phyloP scores from a whole-genome alignment of 2,113 vertebrate species.

The Gadus macrocephalus region DNA sequence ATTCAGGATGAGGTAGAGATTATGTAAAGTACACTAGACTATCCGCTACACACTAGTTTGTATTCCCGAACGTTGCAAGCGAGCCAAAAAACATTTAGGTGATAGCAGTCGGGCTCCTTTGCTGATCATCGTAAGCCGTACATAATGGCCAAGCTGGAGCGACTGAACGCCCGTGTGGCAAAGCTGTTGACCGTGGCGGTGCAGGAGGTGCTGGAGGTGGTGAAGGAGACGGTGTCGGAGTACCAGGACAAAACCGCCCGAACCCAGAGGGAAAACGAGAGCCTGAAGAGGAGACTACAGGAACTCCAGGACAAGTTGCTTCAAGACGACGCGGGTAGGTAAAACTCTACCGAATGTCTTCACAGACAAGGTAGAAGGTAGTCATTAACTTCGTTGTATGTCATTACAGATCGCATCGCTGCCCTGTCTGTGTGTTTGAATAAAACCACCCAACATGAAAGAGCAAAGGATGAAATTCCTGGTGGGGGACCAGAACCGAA shows the following conservation, averaged over 20 bases:
- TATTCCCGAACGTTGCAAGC: constrained; percentile 17
- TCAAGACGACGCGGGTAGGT: constrained; percentile 43
- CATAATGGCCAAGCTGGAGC: constrained; percentile 65
- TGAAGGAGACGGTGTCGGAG: constrained; percentile 57
- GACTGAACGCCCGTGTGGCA: constrained; percentile 60
- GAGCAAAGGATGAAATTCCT: background rate
- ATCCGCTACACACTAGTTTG: too few relatives aligned
- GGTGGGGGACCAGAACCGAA: background rate
- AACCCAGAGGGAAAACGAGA: constrained; percentile 64
- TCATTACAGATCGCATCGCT: background rate
- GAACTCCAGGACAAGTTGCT: constrained; percentile 54
- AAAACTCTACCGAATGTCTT: background rate
- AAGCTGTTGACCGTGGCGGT: constrained; percentile 61
- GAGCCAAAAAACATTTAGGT: too few relatives aligned
- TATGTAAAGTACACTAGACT: too few relatives aligned
- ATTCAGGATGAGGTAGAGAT: too few relatives aligned
- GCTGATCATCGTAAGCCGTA: too few relatives aligned
- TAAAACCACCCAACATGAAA: background rate
- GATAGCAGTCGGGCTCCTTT: too few relatives aligned
- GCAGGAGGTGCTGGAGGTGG: constrained; percentile 66
- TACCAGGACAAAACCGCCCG: constrained; percentile 48
- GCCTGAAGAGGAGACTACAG: constrained; percentile 54
- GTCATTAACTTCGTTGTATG: too few relatives aligned
- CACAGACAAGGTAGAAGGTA: too few relatives aligned
- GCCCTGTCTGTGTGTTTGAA: background rate